Percentiles rank a stretch among this genome's conserved stretches.
Conservation (phyloP, 1,140 invertebrate species). For the Panulirus ornatus region DNA sequence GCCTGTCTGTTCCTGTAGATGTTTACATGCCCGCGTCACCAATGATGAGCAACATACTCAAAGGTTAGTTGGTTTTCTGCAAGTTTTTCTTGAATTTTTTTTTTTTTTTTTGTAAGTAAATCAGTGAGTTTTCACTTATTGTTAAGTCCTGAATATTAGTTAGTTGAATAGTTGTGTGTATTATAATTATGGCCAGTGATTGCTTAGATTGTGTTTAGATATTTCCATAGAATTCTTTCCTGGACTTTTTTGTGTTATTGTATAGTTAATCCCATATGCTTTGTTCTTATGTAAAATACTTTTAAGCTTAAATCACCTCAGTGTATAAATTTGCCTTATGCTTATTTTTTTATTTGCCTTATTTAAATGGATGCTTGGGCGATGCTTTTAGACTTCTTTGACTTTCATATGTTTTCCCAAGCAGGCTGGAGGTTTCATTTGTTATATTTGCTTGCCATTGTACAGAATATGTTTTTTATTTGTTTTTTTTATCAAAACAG, state of each 20-base stretch:
- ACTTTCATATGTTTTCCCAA: neutral
- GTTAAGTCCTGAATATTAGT: neutral
- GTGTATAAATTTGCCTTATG: neutral
- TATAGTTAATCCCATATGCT: neutral
- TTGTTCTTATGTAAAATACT: neutral
- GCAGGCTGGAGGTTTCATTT: too few species aligned
- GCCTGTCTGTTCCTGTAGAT: constrained; percentile 70
- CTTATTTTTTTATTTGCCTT: neutral
- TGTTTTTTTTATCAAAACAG: neutral
- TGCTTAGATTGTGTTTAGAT: neutral
- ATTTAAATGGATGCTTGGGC: neutral
- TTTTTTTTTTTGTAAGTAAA: neutral
- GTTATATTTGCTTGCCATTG: too few species aligned
- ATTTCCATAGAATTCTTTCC: neutral
- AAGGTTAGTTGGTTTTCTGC: constrained; percentile 57
- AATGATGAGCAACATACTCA: constrained; percentile 70
- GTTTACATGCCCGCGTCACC: constrained; percentile 70
- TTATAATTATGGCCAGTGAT: neutral
- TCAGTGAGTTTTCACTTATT: neutral
- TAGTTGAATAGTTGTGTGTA: neutral
- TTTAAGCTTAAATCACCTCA: neutral
- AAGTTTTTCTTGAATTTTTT: constrained; percentile 8
- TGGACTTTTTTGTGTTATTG: neutral
- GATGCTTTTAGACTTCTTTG: neutral
- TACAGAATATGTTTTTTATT: too few species aligned